Conservation (phyloP, 2,797 vertebrate genomes). For the Decapterus maruadsi region DNA sequence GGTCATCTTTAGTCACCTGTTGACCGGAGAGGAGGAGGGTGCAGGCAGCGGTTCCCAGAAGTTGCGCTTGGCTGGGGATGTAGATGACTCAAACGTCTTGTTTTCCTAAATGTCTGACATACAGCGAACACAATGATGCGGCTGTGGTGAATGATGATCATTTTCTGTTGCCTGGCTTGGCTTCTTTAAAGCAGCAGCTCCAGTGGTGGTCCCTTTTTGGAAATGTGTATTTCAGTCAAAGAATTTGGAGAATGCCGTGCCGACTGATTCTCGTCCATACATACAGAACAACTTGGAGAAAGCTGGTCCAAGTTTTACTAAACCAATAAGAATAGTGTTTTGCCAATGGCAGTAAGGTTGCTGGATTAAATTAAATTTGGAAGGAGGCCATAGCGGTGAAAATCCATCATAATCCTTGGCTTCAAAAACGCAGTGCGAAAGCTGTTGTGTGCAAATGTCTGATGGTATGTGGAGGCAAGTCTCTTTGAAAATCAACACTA, state of each 20-base stretch:
- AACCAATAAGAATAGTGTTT: background rate
- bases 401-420: conserved; percentile 28
- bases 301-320: background rate
- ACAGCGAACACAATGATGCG: background rate
- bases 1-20: conserved; percentile 24
- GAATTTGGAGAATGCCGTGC: background rate
- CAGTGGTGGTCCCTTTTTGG: background rate
- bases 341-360: background rate
- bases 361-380: conserved; percentile 26
- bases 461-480: background rate
- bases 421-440: conserved; percentile 13
- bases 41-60: conserved; percentile 43
- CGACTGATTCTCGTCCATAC: background rate
- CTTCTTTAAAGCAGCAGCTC: background rate
- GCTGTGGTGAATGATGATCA: background rate
- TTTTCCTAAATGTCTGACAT: conserved; percentile 17
- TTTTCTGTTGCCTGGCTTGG: background rate
- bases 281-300: background rate
- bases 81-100: conserved; percentile 26
- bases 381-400: conserved; percentile 20
- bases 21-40: background rate
- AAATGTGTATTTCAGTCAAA: background rate
- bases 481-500: background rate
- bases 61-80: background rate
- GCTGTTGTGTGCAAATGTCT: conserved; percentile 20